phyloP scores from a whole-genome alignment of 2,888 invertebrate species.

The Ischnus inquisitorius region DNA sequence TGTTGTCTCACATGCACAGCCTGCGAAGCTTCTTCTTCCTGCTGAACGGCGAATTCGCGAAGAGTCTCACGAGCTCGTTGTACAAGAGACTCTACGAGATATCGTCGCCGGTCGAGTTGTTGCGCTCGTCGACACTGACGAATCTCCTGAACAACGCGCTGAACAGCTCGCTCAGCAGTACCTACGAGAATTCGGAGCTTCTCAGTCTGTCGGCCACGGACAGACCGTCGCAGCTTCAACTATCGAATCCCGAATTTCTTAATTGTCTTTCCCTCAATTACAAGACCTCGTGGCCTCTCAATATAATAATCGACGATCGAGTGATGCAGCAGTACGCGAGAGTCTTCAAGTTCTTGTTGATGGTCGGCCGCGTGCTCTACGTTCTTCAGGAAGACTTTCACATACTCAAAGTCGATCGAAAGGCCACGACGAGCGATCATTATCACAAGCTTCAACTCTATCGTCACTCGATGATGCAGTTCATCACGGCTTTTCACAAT shows the following conservation, averaged over 20 bases:
- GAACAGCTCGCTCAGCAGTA: slow-evolving; percentile 88
- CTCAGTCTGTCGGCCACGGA: slow-evolving; percentile 80
- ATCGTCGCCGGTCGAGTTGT: slow-evolving; percentile 88
- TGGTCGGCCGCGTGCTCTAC: slow-evolving; percentile 92
- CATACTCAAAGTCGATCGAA: slow-evolving; percentile 88
- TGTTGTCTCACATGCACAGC: slow-evolving; percentile 90
- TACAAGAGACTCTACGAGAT: slow-evolving; percentile 90
- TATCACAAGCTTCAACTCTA: slow-evolving; percentile 90
- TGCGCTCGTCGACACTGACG: slow-evolving; percentile 90
- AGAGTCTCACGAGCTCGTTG: slow-evolving; percentile 90
- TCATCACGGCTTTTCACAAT: slow-evolving; percentile 91
- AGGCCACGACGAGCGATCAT: slow-evolving; percentile 87
- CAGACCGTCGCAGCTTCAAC: slow-evolving; percentile 80
- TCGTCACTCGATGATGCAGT: slow-evolving; percentile 91
- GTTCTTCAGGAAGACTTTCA: slow-evolving; percentile 90
- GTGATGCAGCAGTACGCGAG: slow-evolving; percentile 90
- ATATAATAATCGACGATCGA: slow-evolving; percentile 91
- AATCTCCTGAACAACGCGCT: slow-evolving; percentile 90
- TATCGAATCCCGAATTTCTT: slow-evolving; percentile 88
- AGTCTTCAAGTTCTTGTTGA: slow-evolving; percentile 92
- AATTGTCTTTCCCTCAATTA: slow-evolving; percentile 90
- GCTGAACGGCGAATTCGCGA: slow-evolving; percentile 93
- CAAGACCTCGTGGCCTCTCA: slow-evolving; percentile 92
- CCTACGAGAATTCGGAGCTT: slow-evolving; percentile 80
- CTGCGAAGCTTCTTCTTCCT: slow-evolving; percentile 92